Conservation (phyloP, 2,113 vertebrate species). For the Nestor notabilis region DNA sequence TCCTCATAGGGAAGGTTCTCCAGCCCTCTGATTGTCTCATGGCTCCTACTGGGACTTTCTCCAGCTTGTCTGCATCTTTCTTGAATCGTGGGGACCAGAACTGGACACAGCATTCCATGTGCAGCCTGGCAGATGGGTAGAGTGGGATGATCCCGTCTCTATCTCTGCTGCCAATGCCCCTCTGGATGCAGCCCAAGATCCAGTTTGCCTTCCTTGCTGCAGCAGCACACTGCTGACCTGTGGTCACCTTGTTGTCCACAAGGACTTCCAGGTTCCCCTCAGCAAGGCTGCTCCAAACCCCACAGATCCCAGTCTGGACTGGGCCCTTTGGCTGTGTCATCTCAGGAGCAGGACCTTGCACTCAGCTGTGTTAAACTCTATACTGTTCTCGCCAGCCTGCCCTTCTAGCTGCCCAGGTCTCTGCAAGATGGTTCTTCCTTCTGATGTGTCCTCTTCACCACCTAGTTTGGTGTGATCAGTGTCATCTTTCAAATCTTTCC, state of each 20-base stretch:
- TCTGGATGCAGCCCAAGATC: too few relatives aligned
- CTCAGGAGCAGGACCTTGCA: neutral
- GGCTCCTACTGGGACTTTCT: neutral
- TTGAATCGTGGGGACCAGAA: neutral
- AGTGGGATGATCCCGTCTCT: neutral
- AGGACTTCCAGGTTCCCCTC: neutral
- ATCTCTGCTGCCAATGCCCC: neutral
- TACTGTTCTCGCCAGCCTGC: neutral
- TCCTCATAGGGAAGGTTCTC: neutral
- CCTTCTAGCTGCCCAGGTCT: neutral
- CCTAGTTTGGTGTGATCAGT: neutral
- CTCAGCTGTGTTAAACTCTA: neutral
- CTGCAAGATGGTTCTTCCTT: neutral
- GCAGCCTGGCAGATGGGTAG: neutral
- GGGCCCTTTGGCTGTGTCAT: neutral
- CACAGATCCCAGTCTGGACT: too few relatives aligned
- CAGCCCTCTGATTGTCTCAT: neutral
- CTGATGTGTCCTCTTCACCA: neutral
- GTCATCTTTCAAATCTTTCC: neutral
- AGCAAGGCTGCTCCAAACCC: neutral
- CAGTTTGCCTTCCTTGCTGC: fast-evolving
- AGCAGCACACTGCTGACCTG: neutral
- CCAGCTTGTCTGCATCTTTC: neutral
- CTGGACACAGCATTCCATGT: too few relatives aligned
- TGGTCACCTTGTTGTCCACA: too few relatives aligned